Evolutionary conservation across 2,113 vertebrate genomes (phyloP).

Genomic region (Trichechus manatus): DNA sequence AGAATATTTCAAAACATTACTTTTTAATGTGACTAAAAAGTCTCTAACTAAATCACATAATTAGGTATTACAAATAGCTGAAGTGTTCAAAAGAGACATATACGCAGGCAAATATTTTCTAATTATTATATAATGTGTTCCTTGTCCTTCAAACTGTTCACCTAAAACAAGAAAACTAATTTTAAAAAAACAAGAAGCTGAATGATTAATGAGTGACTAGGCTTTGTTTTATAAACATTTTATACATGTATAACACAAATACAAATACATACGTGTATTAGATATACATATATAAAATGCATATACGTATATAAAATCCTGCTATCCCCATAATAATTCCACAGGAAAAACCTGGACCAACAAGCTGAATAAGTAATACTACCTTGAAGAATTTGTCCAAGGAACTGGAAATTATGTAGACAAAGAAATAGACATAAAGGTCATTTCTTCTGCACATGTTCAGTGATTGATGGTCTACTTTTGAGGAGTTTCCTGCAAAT

Average conservation of each 20-base stretch:
- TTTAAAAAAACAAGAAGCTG: neutral
- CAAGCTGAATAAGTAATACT: neutral
- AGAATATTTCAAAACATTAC: neutral
- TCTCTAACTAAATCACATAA: neutral
- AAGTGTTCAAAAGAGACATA: neutral
- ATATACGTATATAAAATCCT: neutral
- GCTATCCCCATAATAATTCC: neutral
- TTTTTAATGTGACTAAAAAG: neutral
- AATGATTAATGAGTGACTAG: neutral
- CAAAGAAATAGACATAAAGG: conserved; percentile 55
- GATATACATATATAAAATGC: neutral
- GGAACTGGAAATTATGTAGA: conserved; percentile 69
- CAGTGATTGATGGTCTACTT: conserved; percentile 70
- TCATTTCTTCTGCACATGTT: conserved; percentile 59
- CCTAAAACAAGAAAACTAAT: neutral
- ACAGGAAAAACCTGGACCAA: neutral
- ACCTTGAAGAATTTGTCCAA: conserved; percentile 62
- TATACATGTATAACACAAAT: neutral
- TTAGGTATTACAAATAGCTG: neutral
- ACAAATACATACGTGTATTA: neutral
- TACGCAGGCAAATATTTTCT: neutral
- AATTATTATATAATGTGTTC: neutral
- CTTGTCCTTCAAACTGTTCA: neutral
- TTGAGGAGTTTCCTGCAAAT: conserved; percentile 71
- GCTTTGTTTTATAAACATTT: neutral